Conservation (phyloP, 2,113 vertebrate species). For the Lepisosteus oculatus region DNA sequence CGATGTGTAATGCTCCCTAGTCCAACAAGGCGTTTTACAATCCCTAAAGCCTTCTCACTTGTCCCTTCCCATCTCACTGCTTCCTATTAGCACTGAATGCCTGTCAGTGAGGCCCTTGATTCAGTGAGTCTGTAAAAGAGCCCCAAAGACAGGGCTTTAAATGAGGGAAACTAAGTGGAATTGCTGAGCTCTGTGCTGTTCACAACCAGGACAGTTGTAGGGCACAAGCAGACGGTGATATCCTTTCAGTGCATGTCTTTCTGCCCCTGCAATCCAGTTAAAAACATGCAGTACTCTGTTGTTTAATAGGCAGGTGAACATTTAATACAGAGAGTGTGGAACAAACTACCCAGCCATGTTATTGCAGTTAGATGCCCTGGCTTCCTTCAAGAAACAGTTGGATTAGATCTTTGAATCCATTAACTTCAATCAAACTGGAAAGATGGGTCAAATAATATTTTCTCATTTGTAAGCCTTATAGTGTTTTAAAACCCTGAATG, state of each 20-base stretch:
- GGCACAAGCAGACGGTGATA: not conserved
- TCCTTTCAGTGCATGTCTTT: not conserved
- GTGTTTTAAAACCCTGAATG: too few species aligned
- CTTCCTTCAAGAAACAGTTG: too few species aligned
- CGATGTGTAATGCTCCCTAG: not conserved
- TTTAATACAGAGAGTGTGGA: too few species aligned
- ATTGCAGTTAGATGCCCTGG: too few species aligned
- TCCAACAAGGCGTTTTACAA: not conserved
- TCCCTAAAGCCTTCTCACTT: not conserved
- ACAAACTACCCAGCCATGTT: too few species aligned
- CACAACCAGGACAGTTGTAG: slow-evolving; percentile 6
- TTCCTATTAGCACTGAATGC: not conserved
- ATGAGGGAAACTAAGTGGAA: not conserved
- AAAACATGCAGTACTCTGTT: too few species aligned
- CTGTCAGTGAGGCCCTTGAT: not conserved
- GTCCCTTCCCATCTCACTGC: not conserved
- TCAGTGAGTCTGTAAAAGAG: not conserved
- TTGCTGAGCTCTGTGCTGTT: slow-evolving; percentile 1
- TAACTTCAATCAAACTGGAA: too few species aligned
- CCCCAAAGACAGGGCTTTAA: not conserved
- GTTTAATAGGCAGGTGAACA: not conserved
- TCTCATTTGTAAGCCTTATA: too few species aligned
- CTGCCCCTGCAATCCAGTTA: too few species aligned
- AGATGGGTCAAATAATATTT: too few species aligned
- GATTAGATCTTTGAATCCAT: too few species aligned